A percentile compares a stretch with the other conserved stretches of the same genome.
Evolutionary conservation across 1,140 invertebrate genomes (phyloP).

Genomic region (Drosophila gunungcola): DNA sequence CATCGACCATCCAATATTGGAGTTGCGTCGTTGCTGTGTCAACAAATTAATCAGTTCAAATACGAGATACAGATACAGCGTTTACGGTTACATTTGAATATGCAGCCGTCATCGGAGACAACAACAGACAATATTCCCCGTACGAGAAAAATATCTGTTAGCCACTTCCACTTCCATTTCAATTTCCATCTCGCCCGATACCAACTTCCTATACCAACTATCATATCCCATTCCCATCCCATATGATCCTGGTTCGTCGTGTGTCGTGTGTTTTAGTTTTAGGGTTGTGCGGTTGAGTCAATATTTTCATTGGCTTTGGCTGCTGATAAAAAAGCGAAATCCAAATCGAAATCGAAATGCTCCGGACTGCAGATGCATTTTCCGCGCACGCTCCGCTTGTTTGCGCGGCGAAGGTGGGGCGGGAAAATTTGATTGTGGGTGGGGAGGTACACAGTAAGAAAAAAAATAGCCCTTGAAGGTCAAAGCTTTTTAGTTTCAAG

Average conservation of each 20-base stretch:
- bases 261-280: constrained; percentile 30
- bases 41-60: constrained; percentile 81
- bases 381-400: constrained; percentile 47
- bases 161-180: constrained; percentile 29
- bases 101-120: constrained; percentile 41
- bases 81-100: constrained; percentile 68
- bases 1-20: constrained; percentile 17
- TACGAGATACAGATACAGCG: constrained; percentile 61
- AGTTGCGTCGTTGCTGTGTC: constrained; percentile 56
- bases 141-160: constrained; percentile 13
- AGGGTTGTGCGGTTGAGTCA: constrained; percentile 56
- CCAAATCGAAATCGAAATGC: constrained; percentile 61
- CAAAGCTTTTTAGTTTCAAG: too few species aligned
- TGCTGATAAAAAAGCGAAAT: constrained; percentile 69
- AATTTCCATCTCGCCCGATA: constrained; percentile 22
- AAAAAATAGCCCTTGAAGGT: too few species aligned
- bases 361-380: constrained; percentile 75
- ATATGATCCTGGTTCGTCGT: constrained; percentile 6
- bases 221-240: constrained; percentile 11
- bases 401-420: constrained; percentile 15
- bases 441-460: constrained; percentile 1
- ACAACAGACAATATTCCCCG: constrained; percentile 21
- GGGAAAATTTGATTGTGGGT: neutral
- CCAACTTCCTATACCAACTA: constrained; percentile 22
- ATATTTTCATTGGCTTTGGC: constrained; percentile 67